These are phyloP conservation scores for Anomalospiza imberbis DNA, from an alignment of 2,797 vertebrate species.

Conservation along the genomic window DNA sequence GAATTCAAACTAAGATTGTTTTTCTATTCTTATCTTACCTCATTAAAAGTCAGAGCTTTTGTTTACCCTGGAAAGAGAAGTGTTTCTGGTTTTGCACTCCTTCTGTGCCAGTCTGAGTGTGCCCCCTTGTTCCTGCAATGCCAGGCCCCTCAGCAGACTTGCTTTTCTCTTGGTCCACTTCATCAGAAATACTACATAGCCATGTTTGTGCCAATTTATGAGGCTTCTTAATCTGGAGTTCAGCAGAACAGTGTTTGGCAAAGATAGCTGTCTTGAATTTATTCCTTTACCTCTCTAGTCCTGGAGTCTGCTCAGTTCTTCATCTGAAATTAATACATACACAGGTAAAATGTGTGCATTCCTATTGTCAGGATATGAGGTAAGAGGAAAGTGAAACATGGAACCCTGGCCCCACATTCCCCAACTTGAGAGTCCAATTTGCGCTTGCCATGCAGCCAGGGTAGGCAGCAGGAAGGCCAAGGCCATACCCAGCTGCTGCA, in stretches of 20 bases:
- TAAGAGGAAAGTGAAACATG: neutral
- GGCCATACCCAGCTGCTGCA: neutral
- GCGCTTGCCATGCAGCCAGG: neutral
- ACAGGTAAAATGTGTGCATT: neutral
- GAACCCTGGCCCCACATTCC: neutral
- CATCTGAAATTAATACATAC: neutral
- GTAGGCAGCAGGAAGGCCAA: neutral
- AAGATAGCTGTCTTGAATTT: neutral
- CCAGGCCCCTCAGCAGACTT: neutral
- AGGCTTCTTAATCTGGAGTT: neutral
- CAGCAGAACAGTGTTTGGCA: neutral
- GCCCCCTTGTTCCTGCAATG: neutral
- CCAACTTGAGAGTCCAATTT: accelerated
- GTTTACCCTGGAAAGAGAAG: neutral
- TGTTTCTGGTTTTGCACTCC: neutral
- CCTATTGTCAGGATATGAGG: neutral
- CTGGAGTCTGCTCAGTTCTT: neutral
- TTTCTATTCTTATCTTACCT: neutral
- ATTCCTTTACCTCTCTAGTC: neutral
- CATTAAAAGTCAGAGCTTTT: neutral
- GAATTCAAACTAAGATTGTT: neutral
- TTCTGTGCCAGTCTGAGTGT: neutral
- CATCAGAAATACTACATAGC: neutral
- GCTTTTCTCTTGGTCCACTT: neutral
- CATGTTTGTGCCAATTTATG: accelerated